phyloP scores from a whole-genome alignment of 2,113 vertebrate species.

The Tetrao urogallus region DNA sequence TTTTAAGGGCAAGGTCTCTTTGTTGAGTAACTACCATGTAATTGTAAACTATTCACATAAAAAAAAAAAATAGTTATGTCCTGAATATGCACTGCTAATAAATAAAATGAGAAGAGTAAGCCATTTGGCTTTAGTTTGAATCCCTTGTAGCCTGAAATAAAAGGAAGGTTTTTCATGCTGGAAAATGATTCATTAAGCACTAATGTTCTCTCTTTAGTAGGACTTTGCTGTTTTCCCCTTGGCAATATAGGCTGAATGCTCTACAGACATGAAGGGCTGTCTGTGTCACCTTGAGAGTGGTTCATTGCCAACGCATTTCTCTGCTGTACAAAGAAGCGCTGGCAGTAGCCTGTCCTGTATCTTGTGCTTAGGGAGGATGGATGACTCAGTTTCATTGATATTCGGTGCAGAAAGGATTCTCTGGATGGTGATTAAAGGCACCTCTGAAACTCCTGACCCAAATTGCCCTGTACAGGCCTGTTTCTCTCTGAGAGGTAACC shows the following conservation, averaged over 20 bases:
- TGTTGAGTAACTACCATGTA: conserved; percentile 63
- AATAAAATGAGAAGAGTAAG: conserved; percentile 53
- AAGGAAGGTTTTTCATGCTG: conserved; percentile 61
- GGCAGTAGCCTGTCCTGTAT: background rate
- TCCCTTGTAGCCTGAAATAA: conserved; percentile 68
- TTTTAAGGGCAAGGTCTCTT: conserved; percentile 53
- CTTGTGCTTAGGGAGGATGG: background rate
- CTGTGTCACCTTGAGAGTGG: conserved; percentile 66
- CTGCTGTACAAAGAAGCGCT: background rate
- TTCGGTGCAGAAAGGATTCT: conserved; percentile 7
- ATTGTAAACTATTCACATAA: conserved; percentile 52
- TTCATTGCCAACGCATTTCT: conserved; percentile 18
- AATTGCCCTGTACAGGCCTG: background rate
- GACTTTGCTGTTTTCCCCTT: conserved; percentile 60
- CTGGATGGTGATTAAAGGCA: conserved; percentile 29
- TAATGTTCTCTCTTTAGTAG: conserved; percentile 60
- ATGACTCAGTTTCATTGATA: background rate
- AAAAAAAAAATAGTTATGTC: conserved; percentile 52
- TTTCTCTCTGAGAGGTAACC: background rate
- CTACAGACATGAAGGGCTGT: conserved; percentile 51
- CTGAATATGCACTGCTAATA: conserved; percentile 49
- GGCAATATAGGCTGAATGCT: conserved; percentile 37
- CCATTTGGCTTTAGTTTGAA: conserved; percentile 64
- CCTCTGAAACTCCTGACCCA: background rate
- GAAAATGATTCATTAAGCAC: conserved; percentile 71